Base-by-base conservation (phyloP, 1,140 invertebrate species). In the Drosophila triauraria region DNA sequence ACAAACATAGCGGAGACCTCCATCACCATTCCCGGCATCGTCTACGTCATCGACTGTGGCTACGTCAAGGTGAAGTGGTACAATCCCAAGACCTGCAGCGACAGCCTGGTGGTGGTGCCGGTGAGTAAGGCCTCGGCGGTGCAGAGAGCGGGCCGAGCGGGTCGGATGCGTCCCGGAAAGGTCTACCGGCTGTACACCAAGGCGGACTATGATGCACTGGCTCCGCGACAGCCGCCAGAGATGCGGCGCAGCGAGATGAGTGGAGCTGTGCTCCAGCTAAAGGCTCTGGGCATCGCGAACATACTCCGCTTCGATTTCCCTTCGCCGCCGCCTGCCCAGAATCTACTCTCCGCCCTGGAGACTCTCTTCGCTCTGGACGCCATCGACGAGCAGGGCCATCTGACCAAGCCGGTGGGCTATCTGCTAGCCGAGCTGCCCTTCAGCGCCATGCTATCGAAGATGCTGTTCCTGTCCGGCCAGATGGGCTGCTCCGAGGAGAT, bases 1-100 rank as follows among this genome's bases (percentile, higher is more conserved):
- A 99, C 99, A 4, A 99, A 99, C 92, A 98, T 99, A 61, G 99
- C 99, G 0, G 99, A 99, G 94, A 98, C 99, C 0, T 99, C 98
- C 6, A 95, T 99, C 25, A 95, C 95, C 6, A 95, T 95, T 80
- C 95, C 96, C 54, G 97, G 98, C 43, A 97, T 99, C 79, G 95
- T 96, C 69, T 99, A 98, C 93, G 98, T 99, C 50, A 95, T 99
- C 57, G 99, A 99, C 93, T 96, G 97, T 93, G 99, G 99, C 2
- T 99, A 98, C 94, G 97, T 98, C n/a, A 99, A 99, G 94, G 92
- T 99, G 54, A 96, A 97, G 35, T 98, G 97, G 94, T 99, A 97
- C 91, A 97, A 99, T 91, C 94, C 96, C 0, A 95, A 96, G 32
- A 96, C 97, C 15, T 96, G 96, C 23, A 97, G 97, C 12, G 98